Conservation (phyloP, 2,797 vertebrate genomes). For the Phrynocephalus forsythii region DNA sequence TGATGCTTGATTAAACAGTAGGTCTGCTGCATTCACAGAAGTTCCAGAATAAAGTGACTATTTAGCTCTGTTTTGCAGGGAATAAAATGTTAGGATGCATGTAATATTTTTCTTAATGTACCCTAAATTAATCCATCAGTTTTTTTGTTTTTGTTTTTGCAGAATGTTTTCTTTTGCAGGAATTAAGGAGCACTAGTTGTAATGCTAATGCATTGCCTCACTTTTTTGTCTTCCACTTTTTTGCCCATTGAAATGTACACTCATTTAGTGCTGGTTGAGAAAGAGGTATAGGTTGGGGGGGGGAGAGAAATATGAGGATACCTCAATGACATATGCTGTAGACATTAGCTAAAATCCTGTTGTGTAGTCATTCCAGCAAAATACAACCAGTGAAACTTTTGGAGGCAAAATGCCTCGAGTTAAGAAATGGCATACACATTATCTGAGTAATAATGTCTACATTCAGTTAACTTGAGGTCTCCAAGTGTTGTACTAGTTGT, state of each 20-base stretch:
- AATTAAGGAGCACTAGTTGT: slow-evolving; percentile 42
- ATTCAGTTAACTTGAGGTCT: too few relatives aligned
- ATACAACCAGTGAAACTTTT: too few relatives aligned
- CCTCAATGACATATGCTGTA: too few relatives aligned
- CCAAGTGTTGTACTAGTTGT: too few relatives aligned
- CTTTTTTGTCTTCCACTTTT: slow-evolving; percentile 55
- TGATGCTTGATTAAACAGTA: slow-evolving; percentile 62
- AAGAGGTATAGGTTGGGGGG: too few relatives aligned
- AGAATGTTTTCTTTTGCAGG: slow-evolving; percentile 49
- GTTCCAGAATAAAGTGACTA: slow-evolving; percentile 43
- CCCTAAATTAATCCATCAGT: slow-evolving; percentile 33
- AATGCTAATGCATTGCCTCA: slow-evolving; percentile 44
- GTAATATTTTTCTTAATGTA: slow-evolving; percentile 37
- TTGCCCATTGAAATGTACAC: neutral
- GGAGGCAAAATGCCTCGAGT: too few relatives aligned
- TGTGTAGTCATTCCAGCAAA: too few relatives aligned
- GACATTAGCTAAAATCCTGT: too few relatives aligned
- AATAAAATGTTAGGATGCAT: slow-evolving; percentile 18
- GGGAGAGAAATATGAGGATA: too few relatives aligned
- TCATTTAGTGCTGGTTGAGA: too few relatives aligned
- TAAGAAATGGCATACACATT: too few relatives aligned
- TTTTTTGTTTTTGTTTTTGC: neutral
- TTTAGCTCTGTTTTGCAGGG: slow-evolving; percentile 10
- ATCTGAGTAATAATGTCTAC: too few relatives aligned
- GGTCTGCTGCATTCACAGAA: slow-evolving; percentile 26